These are phyloP conservation scores for Ctenochaetus hawaiiensis DNA, from an alignment of 2,797 vertebrate species.

Conservation along the genomic window DNA sequence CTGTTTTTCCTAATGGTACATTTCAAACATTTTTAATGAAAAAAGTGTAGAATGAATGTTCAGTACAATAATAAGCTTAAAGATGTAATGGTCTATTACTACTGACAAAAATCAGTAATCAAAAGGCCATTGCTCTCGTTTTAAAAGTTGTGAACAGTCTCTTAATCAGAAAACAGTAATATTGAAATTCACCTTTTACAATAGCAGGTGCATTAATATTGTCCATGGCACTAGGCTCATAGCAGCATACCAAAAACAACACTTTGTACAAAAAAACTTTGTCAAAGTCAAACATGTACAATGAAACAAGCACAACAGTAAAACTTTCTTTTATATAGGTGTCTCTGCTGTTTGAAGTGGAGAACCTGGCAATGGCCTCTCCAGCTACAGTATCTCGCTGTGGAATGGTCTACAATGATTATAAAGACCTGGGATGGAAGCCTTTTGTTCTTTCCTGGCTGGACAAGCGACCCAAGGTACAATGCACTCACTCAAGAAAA, in stretches of 20 bases:
- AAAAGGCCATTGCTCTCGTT: too few relatives aligned
- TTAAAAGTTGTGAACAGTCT: too few relatives aligned
- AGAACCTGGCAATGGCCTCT: slow-evolving; percentile 90
- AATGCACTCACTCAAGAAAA: neutral
- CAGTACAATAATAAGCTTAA: too few relatives aligned
- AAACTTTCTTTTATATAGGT: slow-evolving; percentile 77
- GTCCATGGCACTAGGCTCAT: neutral
- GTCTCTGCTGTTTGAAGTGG: slow-evolving; percentile 93
- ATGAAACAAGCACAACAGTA: neutral
- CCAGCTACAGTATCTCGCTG: slow-evolving; percentile 94
- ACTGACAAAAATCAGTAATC: too few relatives aligned
- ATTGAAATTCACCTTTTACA: too few relatives aligned
- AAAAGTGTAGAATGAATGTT: neutral
- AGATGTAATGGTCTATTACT: too few relatives aligned
- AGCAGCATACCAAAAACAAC: neutral
- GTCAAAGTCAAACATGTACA: neutral
- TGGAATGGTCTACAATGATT: slow-evolving; percentile 93
- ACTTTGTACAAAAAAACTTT: too few relatives aligned
- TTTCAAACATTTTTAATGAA: too few relatives aligned
- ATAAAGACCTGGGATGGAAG: slow-evolving; percentile 89
- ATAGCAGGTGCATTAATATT: neutral
- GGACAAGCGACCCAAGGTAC: slow-evolving; percentile 88
- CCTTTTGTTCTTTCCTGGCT: slow-evolving; percentile 92
- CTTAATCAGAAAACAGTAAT: too few relatives aligned
- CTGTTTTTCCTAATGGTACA: too few relatives aligned